Percentiles rank a stretch among this genome's conserved stretches.
These are phyloP conservation scores for Gymnoscelis rufifasciata DNA, from an alignment of 2,888 invertebrate species.

Conservation along the genomic window DNA sequence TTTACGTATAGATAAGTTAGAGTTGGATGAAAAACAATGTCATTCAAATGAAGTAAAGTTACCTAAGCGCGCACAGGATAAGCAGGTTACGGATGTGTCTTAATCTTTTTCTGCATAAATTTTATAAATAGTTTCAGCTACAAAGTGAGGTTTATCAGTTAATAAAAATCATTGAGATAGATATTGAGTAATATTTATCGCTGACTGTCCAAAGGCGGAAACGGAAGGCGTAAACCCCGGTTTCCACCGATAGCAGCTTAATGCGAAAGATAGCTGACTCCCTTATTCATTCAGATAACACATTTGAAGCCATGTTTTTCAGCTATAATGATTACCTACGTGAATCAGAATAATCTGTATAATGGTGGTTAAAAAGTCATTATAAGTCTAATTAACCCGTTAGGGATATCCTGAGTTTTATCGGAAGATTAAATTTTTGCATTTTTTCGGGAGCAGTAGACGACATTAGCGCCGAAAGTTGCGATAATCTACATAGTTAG, in stretches of 20 bases:
- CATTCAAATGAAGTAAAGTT: no score
- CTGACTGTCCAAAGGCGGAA: constrained; percentile 24
- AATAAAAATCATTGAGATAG: not conserved
- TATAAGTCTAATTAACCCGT: not conserved
- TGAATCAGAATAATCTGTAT: not conserved
- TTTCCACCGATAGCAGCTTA: constrained; percentile 24
- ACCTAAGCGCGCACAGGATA: no score
- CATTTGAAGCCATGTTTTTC: constrained; percentile 15
- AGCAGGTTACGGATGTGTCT: no score
- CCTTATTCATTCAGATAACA: constrained; percentile 15
- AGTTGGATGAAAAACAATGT: no score
- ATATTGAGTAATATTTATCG: constrained; percentile 13
- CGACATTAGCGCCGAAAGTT: no score
- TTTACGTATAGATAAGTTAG: no score
- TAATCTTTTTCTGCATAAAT: no score
- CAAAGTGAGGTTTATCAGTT: no score
- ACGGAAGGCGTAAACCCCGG: constrained; percentile 31
- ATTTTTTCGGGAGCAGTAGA: no score
- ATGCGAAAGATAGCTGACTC: constrained; percentile 24
- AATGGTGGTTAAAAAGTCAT: constrained; percentile 12
- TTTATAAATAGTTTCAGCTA: no score
- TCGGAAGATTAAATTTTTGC: no score
- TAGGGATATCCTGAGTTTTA: not conserved
- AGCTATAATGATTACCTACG: not conserved
- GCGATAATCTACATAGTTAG: no score